Evolutionary conservation across 2,888 invertebrate genomes (phyloP).

Genomic region (Sphaeridia pumilis): DNA sequence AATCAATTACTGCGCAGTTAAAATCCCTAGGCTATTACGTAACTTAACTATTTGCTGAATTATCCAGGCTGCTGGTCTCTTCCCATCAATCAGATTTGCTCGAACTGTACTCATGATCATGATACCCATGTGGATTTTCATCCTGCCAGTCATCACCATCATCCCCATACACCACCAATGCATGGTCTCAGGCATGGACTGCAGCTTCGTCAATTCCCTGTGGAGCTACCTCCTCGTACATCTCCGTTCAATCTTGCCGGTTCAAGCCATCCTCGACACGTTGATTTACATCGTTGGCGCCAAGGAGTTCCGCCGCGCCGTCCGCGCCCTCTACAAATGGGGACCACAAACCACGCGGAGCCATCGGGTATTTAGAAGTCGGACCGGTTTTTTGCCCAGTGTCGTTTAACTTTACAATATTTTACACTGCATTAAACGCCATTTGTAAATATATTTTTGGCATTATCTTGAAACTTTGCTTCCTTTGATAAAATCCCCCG

Average conservation of each 20-base stretch:
- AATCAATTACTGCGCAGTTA: no score
- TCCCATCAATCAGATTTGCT: slow-evolving; percentile 34
- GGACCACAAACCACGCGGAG: no score
- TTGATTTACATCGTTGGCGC: slow-evolving; percentile 33
- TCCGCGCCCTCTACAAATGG: no score
- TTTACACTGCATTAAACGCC: no score
- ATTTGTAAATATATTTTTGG: no score
- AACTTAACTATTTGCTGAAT: no score
- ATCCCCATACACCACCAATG: slow-evolving; percentile 32
- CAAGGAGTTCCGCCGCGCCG: slow-evolving; percentile 30
- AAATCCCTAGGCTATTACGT: no score
- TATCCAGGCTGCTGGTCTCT: slow-evolving; percentile 31
- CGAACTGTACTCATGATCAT: slow-evolving; percentile 33
- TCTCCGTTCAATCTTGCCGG: slow-evolving; percentile 32
- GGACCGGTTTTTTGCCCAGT: no score
- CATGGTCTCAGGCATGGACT: slow-evolving; percentile 26
- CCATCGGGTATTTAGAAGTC: no score
- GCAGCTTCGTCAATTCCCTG: slow-evolving; percentile 26
- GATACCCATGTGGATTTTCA: slow-evolving; percentile 36
- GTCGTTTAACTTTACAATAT: no score
- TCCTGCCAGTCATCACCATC: slow-evolving; percentile 33
- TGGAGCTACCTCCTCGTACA: slow-evolving; percentile 30
- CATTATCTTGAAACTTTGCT: no score
- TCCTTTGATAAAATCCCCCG: no score
- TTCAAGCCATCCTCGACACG: slow-evolving; percentile 34